Percentiles rank a stretch among this genome's conserved stretches.
Conservation (phyloP, 2,797 vertebrate genomes). For the Buphagus erythrorhynchus region DNA sequence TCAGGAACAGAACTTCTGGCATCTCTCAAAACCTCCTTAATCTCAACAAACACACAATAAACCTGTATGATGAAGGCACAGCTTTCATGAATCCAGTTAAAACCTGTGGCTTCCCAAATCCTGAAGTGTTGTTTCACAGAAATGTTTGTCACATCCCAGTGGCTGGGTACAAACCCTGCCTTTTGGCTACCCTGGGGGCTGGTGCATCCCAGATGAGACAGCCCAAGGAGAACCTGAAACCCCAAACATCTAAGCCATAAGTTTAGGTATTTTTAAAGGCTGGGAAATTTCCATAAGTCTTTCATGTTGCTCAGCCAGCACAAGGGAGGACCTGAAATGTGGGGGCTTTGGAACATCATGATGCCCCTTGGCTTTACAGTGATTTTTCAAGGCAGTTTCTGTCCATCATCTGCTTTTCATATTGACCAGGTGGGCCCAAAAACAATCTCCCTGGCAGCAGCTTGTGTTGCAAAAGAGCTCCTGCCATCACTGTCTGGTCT, state of each 20-base stretch:
- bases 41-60: not conserved
- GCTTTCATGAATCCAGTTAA: not conserved
- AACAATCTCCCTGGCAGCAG: not conserved
- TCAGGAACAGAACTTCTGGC: not conserved
- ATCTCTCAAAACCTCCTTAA: not conserved
- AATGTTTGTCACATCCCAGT: not conserved
- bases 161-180: not conserved
- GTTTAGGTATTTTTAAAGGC: not conserved
- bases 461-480: not conserved
- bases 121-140: not conserved
- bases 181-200: not conserved
- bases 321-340: not conserved
- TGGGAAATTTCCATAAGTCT: not conserved
- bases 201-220: not conserved
- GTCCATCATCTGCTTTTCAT: not conserved
- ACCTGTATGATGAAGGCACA: not conserved
- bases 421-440: not conserved
- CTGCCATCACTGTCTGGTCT: not conserved
- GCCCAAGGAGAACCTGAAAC: not conserved
- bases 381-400: not conserved
- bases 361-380: not conserved
- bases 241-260: not conserved
- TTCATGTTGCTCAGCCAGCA: conserved; percentile 7
- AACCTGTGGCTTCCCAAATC: not conserved
- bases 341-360: not conserved